Conservation (phyloP, 2,888 invertebrate genomes). For the Heliconius sara region DNA sequence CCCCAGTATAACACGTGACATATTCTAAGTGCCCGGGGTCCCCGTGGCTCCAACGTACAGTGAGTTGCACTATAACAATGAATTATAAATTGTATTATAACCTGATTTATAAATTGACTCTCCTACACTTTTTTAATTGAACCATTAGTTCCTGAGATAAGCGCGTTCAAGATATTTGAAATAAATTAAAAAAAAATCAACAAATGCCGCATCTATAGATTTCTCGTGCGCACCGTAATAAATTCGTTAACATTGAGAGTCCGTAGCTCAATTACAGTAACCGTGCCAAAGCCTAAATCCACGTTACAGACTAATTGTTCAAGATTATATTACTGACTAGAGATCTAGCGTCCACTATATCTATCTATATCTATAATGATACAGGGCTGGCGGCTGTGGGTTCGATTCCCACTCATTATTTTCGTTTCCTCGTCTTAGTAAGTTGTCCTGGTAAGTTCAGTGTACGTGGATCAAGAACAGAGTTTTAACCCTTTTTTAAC, state of each 20-base stretch:
- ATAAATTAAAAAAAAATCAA: not conserved
- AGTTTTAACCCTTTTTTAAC: too few relatives aligned
- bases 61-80: too few relatives aligned
- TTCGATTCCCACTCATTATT: not conserved
- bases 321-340: conserved; percentile 20
- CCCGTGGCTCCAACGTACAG: too few relatives aligned
- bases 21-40: too few relatives aligned
- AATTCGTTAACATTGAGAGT: conserved; percentile 47
- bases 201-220: conserved; percentile 31
- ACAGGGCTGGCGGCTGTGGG: too few relatives aligned
- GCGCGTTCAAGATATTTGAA: not conserved
- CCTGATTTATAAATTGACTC: too few relatives aligned
- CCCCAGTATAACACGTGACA: too few relatives aligned
- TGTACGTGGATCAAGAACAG: too few relatives aligned
- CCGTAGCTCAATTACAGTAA: conserved; percentile 47
- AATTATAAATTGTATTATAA: too few relatives aligned
- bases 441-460: too few relatives aligned
- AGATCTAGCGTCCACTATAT: not conserved
- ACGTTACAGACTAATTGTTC: conserved; percentile 42
- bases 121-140: too few relatives aligned
- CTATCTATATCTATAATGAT: not conserved
- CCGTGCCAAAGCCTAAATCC: conserved; percentile 44
- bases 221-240: conserved; percentile 34
- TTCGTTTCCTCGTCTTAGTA: not conserved
- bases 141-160: too few relatives aligned